A percentile compares a stretch with the other conserved stretches of the same genome.
These are phyloP conservation scores for Zaprionus inermis DNA, from an alignment of 1,140 invertebrate species.

Conservation along the genomic window DNA sequence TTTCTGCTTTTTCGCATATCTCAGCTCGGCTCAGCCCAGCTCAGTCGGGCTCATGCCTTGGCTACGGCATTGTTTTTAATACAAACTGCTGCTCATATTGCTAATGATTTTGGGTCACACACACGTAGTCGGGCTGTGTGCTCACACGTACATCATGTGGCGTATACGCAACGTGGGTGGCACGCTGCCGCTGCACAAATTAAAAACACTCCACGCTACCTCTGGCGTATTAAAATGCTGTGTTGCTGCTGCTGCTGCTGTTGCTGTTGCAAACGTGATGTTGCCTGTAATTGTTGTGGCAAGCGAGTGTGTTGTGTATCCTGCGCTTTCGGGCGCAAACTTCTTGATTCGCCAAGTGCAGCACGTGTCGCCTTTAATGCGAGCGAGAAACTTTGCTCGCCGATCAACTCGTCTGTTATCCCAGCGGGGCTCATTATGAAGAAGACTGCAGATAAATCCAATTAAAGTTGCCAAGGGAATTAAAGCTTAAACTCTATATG, in stretches of 20 bases:
- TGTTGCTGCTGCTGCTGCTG: slow-evolving; percentile 49
- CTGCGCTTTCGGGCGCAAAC: not conserved
- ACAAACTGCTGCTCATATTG: slow-evolving; percentile 82
- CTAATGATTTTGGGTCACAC: slow-evolving; percentile 81
- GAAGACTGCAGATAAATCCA: not conserved
- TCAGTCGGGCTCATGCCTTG: slow-evolving; percentile 26
- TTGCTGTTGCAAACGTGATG: slow-evolving; percentile 66
- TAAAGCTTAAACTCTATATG: not conserved
- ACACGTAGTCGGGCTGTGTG: slow-evolving; percentile 55
- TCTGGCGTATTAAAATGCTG: slow-evolving; percentile 71
- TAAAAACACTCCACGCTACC: slow-evolving; percentile 63
- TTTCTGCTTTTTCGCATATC: slow-evolving; percentile 62
- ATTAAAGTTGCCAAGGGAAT: not conserved
- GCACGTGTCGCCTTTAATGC: slow-evolving; percentile 47
- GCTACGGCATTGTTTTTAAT: slow-evolving; percentile 71
- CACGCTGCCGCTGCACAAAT: slow-evolving; percentile 60
- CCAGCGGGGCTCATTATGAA: not conserved
- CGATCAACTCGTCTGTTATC: not conserved
- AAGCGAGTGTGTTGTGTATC: slow-evolving; percentile 10
- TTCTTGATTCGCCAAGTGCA: slow-evolving; percentile 48
- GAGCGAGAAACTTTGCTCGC: not conserved
- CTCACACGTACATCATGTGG: slow-evolving; percentile 67
- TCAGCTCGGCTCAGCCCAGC: slow-evolving; percentile 36
- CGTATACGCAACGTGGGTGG: slow-evolving; percentile 55
- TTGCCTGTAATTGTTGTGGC: slow-evolving; percentile 62